phyloP scores from a whole-genome alignment of 2,113 vertebrate genomes.

The Carollia perspicillata region DNA sequence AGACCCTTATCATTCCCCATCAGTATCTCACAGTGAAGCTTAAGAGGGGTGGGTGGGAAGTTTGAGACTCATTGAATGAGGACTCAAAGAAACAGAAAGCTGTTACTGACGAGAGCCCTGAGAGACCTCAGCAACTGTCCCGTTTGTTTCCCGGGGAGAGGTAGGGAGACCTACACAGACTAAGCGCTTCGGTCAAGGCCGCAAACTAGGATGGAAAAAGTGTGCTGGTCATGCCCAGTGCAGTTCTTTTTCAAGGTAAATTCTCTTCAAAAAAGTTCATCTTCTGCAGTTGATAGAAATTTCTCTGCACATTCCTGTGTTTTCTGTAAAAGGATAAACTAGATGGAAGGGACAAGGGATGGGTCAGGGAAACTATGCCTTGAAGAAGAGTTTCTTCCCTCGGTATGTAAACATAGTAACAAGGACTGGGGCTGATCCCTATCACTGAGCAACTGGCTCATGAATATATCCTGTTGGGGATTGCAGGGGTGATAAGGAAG shows the following conservation, averaged over 20 bases:
- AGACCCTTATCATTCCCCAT: background rate
- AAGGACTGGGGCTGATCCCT: background rate
- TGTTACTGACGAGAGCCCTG: background rate
- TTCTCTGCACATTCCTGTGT: constrained; percentile 6
- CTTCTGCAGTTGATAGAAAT: background rate
- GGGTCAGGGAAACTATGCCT: constrained; percentile 59
- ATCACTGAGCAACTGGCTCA: background rate
- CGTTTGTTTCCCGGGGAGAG: background rate
- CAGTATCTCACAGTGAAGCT: background rate
- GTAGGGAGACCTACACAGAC: background rate
- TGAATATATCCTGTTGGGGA: background rate
- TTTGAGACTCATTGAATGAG: background rate
- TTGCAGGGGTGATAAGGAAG: constrained; percentile 33
- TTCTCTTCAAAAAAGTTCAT: constrained; percentile 40
- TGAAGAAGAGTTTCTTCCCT: constrained; percentile 32
- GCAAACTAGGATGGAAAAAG: background rate
- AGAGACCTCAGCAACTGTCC: background rate
- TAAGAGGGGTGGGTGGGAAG: background rate
- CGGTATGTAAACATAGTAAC: constrained; percentile 27
- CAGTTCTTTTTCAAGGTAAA: constrained; percentile 7
- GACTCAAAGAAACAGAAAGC: background rate
- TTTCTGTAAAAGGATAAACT: background rate
- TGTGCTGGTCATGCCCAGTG: background rate
- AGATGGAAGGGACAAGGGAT: background rate
- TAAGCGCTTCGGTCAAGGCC: background rate